Evolutionary conservation across 2,113 vertebrate species (phyloP).

Genomic region (Desmodus rotundus): DNA sequence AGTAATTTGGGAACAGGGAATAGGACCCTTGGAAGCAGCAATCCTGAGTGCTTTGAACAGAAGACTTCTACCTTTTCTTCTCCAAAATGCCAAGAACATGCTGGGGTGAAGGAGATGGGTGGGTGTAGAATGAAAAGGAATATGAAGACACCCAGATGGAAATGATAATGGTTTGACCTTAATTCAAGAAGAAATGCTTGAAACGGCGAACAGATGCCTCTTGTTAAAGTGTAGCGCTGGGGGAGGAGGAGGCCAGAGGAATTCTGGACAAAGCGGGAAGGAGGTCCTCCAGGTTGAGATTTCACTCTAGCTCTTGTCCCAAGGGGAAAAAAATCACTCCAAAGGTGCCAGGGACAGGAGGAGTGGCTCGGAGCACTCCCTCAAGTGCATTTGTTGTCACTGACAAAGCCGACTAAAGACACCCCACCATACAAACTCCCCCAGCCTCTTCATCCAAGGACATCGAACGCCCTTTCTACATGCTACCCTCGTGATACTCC

Average conservation of each 20-base stretch:
- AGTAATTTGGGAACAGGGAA: background rate
- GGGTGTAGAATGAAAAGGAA: background rate
- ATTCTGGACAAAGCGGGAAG: background rate
- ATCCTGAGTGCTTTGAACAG: background rate
- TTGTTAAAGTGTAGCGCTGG: background rate
- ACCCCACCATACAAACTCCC: background rate
- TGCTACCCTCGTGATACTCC: background rate
- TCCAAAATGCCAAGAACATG: background rate
- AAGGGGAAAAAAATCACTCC: background rate
- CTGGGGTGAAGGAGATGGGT: background rate
- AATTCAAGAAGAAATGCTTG: conserved; percentile 34
- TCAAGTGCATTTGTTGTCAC: background rate
- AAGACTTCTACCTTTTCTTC: background rate
- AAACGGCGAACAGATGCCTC: conserved; percentile 41
- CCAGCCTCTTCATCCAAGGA: background rate
- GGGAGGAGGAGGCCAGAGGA: background rate
- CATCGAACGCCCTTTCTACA: background rate
- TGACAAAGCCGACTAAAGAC: background rate
- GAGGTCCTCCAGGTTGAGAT: background rate
- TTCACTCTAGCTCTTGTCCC: background rate
- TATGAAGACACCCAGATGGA: conserved; percentile 36
- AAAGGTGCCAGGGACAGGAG: background rate
- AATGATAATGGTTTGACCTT: conserved; percentile 42
- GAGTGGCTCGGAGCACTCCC: background rate
- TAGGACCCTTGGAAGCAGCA: background rate